A percentile compares a stretch with the other conserved stretches of the same genome.
phyloP scores from a whole-genome alignment of 2,797 vertebrate genomes.

The Phataginus tricuspis region DNA sequence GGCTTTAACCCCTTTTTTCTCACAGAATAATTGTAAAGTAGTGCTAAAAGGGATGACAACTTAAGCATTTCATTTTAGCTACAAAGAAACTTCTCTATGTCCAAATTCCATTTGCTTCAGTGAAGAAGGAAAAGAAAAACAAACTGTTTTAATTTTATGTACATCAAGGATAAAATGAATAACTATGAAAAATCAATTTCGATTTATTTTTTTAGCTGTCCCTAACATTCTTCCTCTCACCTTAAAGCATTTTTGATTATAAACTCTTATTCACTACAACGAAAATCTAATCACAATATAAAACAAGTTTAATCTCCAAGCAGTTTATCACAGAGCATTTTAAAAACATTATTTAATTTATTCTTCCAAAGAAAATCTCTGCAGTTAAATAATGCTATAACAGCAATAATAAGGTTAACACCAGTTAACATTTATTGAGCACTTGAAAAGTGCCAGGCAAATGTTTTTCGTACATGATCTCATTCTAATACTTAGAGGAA shows the following conservation, averaged over 20 bases:
- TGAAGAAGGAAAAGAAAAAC: conserved; percentile 36
- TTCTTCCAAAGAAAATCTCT: not conserved
- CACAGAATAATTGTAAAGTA: not conserved
- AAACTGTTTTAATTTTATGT: conserved; percentile 44
- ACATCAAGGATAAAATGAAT: conserved; percentile 17
- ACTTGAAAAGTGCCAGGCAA: not conserved
- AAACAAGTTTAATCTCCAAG: conserved; percentile 6
- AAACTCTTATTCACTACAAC: conserved; percentile 40
- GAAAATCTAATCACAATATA: conserved; percentile 1
- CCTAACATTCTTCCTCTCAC: not conserved
- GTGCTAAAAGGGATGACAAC: not conserved
- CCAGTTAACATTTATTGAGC: not conserved
- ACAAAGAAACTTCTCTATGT: not conserved
- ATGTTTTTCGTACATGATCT: not conserved
- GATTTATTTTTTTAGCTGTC: not conserved
- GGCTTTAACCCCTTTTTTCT: not conserved
- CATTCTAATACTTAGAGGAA: not conserved
- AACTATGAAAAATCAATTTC: not conserved
- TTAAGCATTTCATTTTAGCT: conserved; percentile 4
- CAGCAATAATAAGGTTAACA: not conserved
- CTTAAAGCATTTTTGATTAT: not conserved
- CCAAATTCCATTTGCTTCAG: conserved; percentile 41
- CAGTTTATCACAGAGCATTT: not conserved
- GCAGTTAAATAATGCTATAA: not conserved
- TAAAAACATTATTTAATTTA: conserved; percentile 1